These are phyloP conservation scores for Eilema griseolum DNA, from an alignment of 2,888 invertebrate genomes.

Conservation along the genomic window DNA sequence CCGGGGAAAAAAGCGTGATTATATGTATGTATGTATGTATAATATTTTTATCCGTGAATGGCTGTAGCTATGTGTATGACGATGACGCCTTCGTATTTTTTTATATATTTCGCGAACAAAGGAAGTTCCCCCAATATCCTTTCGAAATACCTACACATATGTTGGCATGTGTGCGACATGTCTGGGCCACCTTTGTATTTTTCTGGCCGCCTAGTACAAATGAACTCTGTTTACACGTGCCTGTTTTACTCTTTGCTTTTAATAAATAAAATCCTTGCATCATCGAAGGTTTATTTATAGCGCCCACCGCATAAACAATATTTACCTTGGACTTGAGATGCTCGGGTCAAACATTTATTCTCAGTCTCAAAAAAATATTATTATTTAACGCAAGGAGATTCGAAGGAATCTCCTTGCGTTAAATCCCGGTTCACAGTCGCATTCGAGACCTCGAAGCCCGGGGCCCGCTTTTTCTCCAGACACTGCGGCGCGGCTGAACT, in stretches of 20 bases:
- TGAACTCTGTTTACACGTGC: conserved; percentile 68
- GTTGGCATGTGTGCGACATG: conserved; percentile 15
- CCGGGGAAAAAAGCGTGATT: too few species aligned
- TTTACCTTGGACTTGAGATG: not conserved
- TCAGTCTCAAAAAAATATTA: too few species aligned
- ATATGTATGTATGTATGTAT: too few species aligned
- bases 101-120: not conserved
- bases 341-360: not conserved
- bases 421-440: too few species aligned
- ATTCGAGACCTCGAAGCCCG: too few species aligned
- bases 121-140: conserved; percentile 2
- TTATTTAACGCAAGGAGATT: too few species aligned
- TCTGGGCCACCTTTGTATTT: conserved; percentile 31
- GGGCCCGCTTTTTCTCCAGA: too few species aligned
- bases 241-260: conserved; percentile 31
- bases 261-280: conserved; percentile 29
- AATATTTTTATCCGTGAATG: not conserved
- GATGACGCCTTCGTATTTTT: not conserved
- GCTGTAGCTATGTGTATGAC: not conserved
- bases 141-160: conserved; percentile 3
- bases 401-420: too few species aligned
- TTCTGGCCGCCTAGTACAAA: conserved; percentile 66
- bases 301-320: not conserved
- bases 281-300: not conserved
- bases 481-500: too few species aligned